Base-by-base conservation (phyloP, 2,113 vertebrate genomes). In the Dicaeum eximium region DNA sequence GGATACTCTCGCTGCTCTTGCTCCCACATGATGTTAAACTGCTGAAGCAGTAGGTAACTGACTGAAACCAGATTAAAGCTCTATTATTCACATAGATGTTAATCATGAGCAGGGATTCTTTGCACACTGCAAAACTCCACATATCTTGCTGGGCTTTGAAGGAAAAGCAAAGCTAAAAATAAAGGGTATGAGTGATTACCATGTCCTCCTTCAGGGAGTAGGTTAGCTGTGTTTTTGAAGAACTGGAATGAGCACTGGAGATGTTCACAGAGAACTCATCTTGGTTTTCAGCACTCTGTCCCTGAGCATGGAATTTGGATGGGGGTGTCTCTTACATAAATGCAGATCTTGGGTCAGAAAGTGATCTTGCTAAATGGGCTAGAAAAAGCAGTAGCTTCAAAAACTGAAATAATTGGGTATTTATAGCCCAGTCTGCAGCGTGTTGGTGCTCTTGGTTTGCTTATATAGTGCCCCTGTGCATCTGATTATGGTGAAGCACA, bases 11-110 rank as follows among this genome's bases (percentile, higher is more conserved):
- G 4, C 75, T 94, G 10, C 90, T 93, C 72, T 30, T 86, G 79
- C 71, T 96, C 75, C 79, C 92, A 86, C 58, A 71, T 94, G 94
- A 90, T 93, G 90, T 95, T 88, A 66, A 85, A 80, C 72, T 94
- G 88, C 90, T 88, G 94, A 60, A 90, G 80, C 92, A 78, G 92
- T 93, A 94, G 96, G 94, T 94, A 83, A 90, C 92, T 83, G 90
- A 86, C 90, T 96, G 90, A 88, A 92, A 83, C 64, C 80, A 94
- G 92, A 92, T 93, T 96, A 96, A 96, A 96, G 96, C 88, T 93
- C 86, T 94, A 73, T 94, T 94, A 90, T 95, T 90, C 92, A 67
- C 90, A 67, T 30, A 74, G 80, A 84, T 78, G 90, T 94, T 96
- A 94, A 90, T 95, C 88, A 78, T 10, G 80, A 93, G 64, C 69